Conservation (phyloP, 2,113 vertebrate genomes). For the Crotalus horridus region DNA sequence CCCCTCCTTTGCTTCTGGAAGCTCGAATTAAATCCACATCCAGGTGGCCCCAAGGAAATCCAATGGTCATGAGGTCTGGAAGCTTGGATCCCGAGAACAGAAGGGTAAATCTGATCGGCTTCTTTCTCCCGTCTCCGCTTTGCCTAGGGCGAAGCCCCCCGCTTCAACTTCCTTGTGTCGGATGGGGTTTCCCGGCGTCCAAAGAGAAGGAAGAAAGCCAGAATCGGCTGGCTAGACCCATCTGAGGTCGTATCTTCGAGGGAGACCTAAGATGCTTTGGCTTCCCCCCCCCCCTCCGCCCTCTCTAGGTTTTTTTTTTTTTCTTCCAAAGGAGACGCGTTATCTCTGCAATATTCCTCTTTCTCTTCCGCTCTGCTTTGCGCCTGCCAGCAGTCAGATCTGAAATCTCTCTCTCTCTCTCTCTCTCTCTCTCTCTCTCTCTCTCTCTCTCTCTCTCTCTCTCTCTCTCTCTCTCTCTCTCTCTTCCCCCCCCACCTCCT, state of each 20-base stretch:
- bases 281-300: constrained; percentile 7
- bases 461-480: background rate
- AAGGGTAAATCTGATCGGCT: background rate
- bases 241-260: constrained; percentile 48
- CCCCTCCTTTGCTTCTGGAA: background rate
- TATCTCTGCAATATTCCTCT: background rate
- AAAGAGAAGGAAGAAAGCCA: constrained; percentile 40
- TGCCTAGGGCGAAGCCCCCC: background rate
- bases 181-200: constrained; percentile 53
- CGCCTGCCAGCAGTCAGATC: constrained; percentile 34
- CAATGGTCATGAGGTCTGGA: constrained; percentile 11
- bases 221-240: constrained; percentile 70
- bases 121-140: background rate
- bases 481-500: constrained; percentile 5
- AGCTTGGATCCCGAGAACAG: constrained; percentile 22
- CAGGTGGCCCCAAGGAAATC: constrained; percentile 9
- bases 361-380: background rate
- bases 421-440: too few relatives aligned
- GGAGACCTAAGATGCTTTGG: background rate
- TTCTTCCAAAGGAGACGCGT: background rate
- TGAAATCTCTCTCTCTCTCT: constrained; percentile 20
- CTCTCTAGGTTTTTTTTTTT: background rate
- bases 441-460: background rate
- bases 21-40: constrained; percentile 61
- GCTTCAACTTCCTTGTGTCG: constrained; percentile 59